phyloP scores from a whole-genome alignment of 2,888 invertebrate species.

The Drosophila hamatofila region DNA sequence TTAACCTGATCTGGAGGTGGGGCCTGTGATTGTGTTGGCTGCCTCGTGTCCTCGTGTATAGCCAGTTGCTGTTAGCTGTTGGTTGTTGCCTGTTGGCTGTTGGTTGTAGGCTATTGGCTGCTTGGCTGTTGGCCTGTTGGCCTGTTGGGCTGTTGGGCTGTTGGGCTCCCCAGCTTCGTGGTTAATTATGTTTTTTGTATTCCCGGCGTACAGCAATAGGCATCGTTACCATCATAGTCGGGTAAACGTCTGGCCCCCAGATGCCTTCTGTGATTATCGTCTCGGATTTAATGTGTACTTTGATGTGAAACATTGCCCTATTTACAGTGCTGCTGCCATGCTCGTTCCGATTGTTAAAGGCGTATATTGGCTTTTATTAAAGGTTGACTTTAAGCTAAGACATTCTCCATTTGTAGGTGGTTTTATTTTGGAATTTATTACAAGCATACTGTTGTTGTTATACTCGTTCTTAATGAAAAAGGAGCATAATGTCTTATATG shows the following conservation, averaged over 20 bases:
- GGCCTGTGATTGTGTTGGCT: constrained; percentile 17
- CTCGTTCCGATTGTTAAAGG: not conserved
- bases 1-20: constrained; percentile 62
- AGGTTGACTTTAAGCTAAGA: not conserved
- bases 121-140: not conserved
- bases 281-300: constrained; percentile 79
- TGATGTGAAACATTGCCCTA: constrained; percentile 79
- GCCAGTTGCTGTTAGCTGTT: not conserved
- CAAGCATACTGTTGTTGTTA: too few relatives aligned
- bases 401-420: not conserved
- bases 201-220: constrained; percentile 56
- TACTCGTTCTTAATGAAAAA: not conserved
- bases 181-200: constrained; percentile 80
- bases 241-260: constrained; percentile 29
- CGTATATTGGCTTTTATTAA: not conserved
- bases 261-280: constrained; percentile 68
- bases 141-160: constrained; percentile 34
- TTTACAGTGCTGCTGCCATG: constrained; percentile 39
- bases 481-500: too few relatives aligned
- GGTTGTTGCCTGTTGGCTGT: constrained; percentile 14
- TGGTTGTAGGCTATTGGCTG: not conserved
- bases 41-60: constrained; percentile 7
- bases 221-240: constrained; percentile 7
- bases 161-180: constrained; percentile 63
- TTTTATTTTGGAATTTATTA: too few relatives aligned